These are phyloP conservation scores for Harpalus rubripes DNA, from an alignment of 2,888 invertebrate genomes.

Conservation along the genomic window DNA sequence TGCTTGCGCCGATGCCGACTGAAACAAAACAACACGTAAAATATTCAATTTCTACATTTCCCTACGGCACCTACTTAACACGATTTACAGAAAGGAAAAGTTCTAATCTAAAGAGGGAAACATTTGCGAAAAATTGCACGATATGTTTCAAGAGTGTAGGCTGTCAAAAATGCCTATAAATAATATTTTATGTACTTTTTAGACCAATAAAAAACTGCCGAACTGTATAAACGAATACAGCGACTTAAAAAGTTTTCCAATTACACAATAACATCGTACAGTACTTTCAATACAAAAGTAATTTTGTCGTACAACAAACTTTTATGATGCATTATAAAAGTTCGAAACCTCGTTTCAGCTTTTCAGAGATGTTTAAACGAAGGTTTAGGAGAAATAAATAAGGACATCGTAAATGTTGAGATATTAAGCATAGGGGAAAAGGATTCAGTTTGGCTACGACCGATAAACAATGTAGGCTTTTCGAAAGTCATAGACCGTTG, in stretches of 20 bases:
- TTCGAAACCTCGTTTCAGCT: constrained; percentile 58
- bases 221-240: constrained; percentile 62
- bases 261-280: constrained; percentile 66
- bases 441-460: neutral
- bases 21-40: constrained; percentile 76
- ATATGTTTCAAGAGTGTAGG: neutral
- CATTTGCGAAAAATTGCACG: constrained; percentile 54
- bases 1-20: constrained; percentile 91
- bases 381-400: constrained; percentile 52
- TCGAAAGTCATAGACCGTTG: too few relatives aligned
- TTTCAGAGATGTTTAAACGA: constrained; percentile 61
- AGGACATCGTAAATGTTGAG: constrained; percentile 39
- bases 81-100: constrained; percentile 60
- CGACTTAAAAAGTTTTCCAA: constrained; percentile 66
- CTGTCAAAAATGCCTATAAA: constrained; percentile 47
- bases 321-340: constrained; percentile 66
- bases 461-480: too few relatives aligned
- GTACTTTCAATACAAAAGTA: constrained; percentile 66
- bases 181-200: constrained; percentile 53
- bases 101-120: constrained; percentile 34
- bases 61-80: constrained; percentile 55
- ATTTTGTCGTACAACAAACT: constrained; percentile 64
- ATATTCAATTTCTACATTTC: constrained; percentile 62
- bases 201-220: constrained; percentile 37
- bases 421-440: constrained; percentile 19